Evolutionary conservation across 2,113 vertebrate species (phyloP), one percentile per base, ranked within the genome.

Genomic region (Podarcis muralis): DNA sequence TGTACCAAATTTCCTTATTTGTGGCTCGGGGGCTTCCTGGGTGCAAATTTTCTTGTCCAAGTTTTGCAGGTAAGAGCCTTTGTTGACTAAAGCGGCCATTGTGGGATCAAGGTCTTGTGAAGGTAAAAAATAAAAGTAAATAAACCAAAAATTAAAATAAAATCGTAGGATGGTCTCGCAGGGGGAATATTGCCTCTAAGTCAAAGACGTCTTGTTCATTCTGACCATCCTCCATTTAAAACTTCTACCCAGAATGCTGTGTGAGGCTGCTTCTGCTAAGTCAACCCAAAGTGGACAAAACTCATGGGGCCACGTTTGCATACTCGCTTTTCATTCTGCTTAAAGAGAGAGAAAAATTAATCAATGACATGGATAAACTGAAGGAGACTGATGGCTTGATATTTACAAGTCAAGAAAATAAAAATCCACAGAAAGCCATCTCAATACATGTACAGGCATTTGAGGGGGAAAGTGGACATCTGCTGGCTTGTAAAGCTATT

Each of bases 41-140:
- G 82, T 48, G 82, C 98, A 96, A 1, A 98, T 97, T 89, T 95
- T 98, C 91, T 96, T 96, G 0, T 98, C 98, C 84, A 99, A 87
- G 32, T 95, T 96, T 90, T 99, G 98, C 76, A 99, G 93, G 87
- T 99, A 99, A 7, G 97, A 94, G 92, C 99, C 99, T 90, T 96
- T 98, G 0, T 97, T 97, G n/a, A 93, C 97, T 85, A 99, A 95
- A 74, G 95, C 97, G 4, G 96, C 91, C 98, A 98, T 98, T 62
- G 86, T 72, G n/a, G 53, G 68, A n/a, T 48, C 6, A 13, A 68
- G 11, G 59, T 69, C 72, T n/a, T 16, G 66, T 57, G 35, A 76
- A 88, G 35, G 11, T 12, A 25, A 32, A 81, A 35, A 30, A 32
- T 3, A 62, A 59, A 22, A 30, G 13, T 3, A 25, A 48, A 15